phyloP scores from a whole-genome alignment of 2,888 invertebrate genomes.

The Calameuta idolon region DNA sequence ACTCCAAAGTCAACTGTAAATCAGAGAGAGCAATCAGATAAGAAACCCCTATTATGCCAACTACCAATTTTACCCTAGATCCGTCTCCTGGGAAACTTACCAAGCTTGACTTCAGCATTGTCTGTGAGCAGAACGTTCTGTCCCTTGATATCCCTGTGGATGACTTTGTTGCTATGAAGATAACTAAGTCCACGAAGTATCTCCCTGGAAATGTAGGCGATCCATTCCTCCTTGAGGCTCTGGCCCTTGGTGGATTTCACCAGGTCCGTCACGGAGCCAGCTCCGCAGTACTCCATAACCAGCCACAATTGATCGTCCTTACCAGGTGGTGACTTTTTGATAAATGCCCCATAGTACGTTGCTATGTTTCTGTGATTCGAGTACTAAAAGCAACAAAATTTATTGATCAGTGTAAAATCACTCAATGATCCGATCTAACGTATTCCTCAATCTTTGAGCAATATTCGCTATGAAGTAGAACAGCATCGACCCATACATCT shows the following conservation, averaged over 20 bases:
- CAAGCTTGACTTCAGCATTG: slow-evolving; percentile 99
- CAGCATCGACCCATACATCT: not conserved
- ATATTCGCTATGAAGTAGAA: too few species aligned
- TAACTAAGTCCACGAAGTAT: slow-evolving; percentile 95
- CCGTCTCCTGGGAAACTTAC: slow-evolving; percentile 66
- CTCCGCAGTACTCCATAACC: slow-evolving; percentile 99
- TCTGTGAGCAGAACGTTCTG: slow-evolving; percentile 99
- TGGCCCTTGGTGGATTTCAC: slow-evolving; percentile 99
- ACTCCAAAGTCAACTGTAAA: slow-evolving; percentile 96
- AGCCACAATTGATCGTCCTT: slow-evolving; percentile 99
- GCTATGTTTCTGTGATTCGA: slow-evolving; percentile 99
- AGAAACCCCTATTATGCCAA: not conserved
- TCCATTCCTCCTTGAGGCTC: slow-evolving; percentile 99
- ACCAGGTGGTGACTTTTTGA: slow-evolving; percentile 98
- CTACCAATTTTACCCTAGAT: not conserved
- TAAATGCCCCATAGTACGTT: slow-evolving; percentile 99
- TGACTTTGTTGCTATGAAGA: slow-evolving; percentile 98
- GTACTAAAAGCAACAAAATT: slow-evolving; percentile 72
- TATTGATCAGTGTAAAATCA: slow-evolving; percentile 1
- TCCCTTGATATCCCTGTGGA: slow-evolving; percentile 99
- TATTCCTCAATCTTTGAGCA: not conserved
- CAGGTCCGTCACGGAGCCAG: slow-evolving; percentile 97
- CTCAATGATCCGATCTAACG: slow-evolving; percentile 7
- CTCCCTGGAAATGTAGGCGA: slow-evolving; percentile 98
- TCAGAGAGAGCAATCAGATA: not conserved